Evolutionary conservation across 1,140 invertebrate genomes (phyloP).

Genomic region (Caenorhabditis remanei): DNA sequence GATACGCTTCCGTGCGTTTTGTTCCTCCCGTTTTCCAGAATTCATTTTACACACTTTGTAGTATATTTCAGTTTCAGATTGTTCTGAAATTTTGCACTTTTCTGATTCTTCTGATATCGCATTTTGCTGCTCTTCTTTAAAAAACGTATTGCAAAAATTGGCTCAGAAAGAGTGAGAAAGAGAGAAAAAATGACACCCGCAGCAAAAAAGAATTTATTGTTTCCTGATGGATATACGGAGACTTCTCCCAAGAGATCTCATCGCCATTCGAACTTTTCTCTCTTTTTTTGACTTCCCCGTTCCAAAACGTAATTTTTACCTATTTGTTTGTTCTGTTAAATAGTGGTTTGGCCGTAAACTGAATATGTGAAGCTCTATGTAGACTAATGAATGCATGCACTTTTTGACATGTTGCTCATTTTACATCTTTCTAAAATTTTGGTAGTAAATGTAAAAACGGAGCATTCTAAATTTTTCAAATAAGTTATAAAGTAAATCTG

Average conservation of each 20-base stretch:
- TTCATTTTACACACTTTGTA: neutral
- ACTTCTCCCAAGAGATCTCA: neutral
- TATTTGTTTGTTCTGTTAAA: too few species aligned
- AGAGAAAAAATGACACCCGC: constrained; percentile 33
- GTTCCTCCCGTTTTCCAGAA: neutral
- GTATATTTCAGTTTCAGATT: neutral
- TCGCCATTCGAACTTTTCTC: neutral
- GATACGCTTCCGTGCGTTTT: constrained; percentile 50
- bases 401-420: too few species aligned
- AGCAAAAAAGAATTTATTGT: constrained; percentile 36
- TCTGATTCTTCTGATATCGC: neutral
- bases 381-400: too few species aligned
- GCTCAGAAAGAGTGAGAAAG: too few species aligned
- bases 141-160: neutral
- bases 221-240: constrained; percentile 17
- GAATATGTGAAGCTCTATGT: too few species aligned
- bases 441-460: too few species aligned
- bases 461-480: too few species aligned
- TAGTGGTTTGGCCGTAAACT: too few species aligned
- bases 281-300: neutral
- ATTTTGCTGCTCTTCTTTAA: neutral
- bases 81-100: neutral
- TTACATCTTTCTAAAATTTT: too few species aligned
- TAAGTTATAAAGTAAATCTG: too few species aligned
- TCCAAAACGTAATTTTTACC: too few species aligned